These are phyloP conservation scores for Pedionomus torquatus DNA, from an alignment of 2,113 vertebrate species.

Conservation along the genomic window DNA sequence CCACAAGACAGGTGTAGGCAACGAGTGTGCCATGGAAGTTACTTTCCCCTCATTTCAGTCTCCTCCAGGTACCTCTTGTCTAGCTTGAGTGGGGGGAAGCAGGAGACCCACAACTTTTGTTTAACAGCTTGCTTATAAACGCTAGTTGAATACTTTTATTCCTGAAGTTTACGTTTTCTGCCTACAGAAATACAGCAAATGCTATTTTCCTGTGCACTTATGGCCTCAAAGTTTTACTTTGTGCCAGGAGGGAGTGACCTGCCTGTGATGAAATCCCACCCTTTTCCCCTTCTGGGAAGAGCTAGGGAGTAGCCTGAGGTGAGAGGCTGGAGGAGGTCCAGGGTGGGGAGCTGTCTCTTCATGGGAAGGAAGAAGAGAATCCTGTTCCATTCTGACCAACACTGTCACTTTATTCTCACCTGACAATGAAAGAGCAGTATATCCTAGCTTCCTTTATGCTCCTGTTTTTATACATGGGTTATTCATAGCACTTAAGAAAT, in stretches of 20 bases:
- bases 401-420: accelerated
- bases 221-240: not conserved
- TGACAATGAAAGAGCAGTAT: accelerated
- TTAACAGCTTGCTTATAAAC: not conserved
- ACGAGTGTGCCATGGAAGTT: accelerated
- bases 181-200: not conserved
- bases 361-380: not conserved
- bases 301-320: accelerated
- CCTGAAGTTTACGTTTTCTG: not conserved
- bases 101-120: not conserved
- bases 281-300: accelerated
- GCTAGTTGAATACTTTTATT: not conserved
- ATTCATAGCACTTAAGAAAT: not conserved
- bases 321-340: not conserved
- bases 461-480: not conserved
- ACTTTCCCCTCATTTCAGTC: not conserved
- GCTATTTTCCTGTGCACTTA: not conserved
- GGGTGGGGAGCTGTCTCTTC: not conserved
- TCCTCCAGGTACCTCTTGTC: not conserved
- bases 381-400: not conserved
- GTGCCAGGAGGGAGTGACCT: not conserved
- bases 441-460: not conserved
- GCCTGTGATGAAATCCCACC: not conserved
- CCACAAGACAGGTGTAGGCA: accelerated
- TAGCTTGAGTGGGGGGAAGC: not conserved